Evolutionary conservation across 2,113 vertebrate species (phyloP).

Genomic region (Podiceps cristatus): DNA sequence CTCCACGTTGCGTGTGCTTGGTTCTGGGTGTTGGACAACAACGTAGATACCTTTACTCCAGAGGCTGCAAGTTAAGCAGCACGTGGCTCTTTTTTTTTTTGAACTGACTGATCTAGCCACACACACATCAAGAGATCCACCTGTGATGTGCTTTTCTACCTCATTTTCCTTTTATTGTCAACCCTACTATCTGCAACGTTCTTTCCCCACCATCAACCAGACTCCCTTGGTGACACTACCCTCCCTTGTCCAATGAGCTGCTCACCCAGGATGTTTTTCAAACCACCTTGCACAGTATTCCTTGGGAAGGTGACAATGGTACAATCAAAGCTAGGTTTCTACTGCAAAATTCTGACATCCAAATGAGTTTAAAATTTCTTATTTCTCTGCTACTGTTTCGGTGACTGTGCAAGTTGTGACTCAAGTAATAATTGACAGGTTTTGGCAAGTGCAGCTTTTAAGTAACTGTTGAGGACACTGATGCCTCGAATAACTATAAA

Average conservation of each 20-base stretch:
- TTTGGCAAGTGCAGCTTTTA: slow-evolving; percentile 1
- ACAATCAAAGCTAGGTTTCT: not conserved
- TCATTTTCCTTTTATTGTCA: not conserved
- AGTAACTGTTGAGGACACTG: not conserved
- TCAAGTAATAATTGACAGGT: not conserved
- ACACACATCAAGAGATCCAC: not conserved
- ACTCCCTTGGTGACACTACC: not conserved
- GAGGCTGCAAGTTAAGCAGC: not conserved
- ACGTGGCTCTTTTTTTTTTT: rapidly evolving
- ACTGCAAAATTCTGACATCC: not conserved
- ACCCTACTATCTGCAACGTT: not conserved
- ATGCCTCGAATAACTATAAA: not conserved
- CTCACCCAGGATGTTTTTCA: not conserved
- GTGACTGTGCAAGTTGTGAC: slow-evolving; percentile 15
- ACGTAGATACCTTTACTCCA: not conserved
- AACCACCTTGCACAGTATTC: not conserved
- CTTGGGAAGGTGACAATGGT: not conserved
- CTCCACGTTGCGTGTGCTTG: not conserved
- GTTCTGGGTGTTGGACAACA: not conserved
- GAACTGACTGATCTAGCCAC: not conserved
- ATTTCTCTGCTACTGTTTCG: not conserved
- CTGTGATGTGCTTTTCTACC: not conserved
- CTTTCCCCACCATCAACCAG: not conserved
- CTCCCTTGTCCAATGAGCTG: not conserved
- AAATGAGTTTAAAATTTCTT: not conserved